These are phyloP conservation scores for Danio choprae DNA, from an alignment of 2,797 vertebrate genomes.

Conservation along the genomic window DNA sequence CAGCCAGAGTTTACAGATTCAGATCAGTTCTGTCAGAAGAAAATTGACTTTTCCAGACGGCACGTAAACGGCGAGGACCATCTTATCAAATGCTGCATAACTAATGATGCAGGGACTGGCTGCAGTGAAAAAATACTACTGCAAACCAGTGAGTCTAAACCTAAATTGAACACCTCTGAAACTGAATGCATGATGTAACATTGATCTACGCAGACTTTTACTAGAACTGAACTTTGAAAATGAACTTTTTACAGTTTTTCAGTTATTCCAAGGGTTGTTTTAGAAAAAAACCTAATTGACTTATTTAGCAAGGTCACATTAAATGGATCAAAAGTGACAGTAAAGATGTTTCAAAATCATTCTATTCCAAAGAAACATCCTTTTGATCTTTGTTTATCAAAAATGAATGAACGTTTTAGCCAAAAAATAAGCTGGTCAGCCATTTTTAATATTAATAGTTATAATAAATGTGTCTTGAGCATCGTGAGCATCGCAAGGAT, in stretches of 20 bases:
- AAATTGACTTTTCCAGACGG: constrained; percentile 71
- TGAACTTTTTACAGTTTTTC: not conserved
- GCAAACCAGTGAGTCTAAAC: constrained; percentile 42
- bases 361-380: not conserved
- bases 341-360: not conserved
- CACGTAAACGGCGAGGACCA: constrained; percentile 47
- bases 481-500: not conserved
- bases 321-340: not conserved
- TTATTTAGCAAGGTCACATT: not conserved
- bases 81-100: constrained; percentile 82
- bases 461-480: not conserved
- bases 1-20: constrained; percentile 58
- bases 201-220: too few relatives aligned
- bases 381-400: not conserved
- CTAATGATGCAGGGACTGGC: constrained; percentile 68
- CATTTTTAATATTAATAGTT: not conserved
- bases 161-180: not conserved
- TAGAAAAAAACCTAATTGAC: not conserved
- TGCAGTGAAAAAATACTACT: constrained; percentile 54
- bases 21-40: constrained; percentile 76
- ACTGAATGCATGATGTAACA: not conserved
- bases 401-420: not conserved
- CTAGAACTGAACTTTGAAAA: too few relatives aligned
- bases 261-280: too few relatives aligned
- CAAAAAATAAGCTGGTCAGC: not conserved